These are phyloP conservation scores for Dryoscopus gambensis DNA, from an alignment of 2,113 vertebrate genomes.

Conservation along the genomic window DNA sequence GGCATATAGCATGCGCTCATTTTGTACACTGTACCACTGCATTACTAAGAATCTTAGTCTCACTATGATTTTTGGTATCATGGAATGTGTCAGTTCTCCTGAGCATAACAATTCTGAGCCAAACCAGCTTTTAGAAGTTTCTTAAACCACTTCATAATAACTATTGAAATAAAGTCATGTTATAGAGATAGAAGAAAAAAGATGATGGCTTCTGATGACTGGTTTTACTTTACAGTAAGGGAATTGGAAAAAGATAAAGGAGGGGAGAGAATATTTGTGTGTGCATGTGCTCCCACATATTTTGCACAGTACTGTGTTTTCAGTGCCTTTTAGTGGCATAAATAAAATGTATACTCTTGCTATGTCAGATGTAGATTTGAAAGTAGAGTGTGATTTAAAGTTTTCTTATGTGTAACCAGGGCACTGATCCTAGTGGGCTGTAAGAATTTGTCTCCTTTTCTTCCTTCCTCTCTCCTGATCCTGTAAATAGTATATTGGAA, in stretches of 20 bases:
- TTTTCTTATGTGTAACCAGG: not conserved
- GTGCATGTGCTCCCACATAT: fast-evolving
- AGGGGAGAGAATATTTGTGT: not conserved
- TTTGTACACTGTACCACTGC: not conserved
- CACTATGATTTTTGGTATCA: not conserved
- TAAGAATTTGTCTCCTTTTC: not conserved
- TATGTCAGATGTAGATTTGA: not conserved
- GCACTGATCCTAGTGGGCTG: not conserved
- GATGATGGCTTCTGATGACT: not conserved
- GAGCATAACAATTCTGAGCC: not conserved
- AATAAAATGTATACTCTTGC: not conserved
- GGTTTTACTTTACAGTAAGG: not conserved
- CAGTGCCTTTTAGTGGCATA: not conserved
- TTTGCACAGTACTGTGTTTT: not conserved
- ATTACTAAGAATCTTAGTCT: not conserved
- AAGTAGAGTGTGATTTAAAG: not conserved
- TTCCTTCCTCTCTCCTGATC: not conserved
- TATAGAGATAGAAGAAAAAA: not conserved
- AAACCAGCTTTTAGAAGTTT: not conserved
- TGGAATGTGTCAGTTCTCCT: not conserved
- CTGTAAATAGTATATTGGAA: not conserved
- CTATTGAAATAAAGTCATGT: not conserved
- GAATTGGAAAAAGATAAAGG: not conserved
- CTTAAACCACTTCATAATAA: not conserved
- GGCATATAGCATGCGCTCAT: not conserved